phyloP scores from a whole-genome alignment of 2,797 vertebrate species.

The Calcarius lapponicus region DNA sequence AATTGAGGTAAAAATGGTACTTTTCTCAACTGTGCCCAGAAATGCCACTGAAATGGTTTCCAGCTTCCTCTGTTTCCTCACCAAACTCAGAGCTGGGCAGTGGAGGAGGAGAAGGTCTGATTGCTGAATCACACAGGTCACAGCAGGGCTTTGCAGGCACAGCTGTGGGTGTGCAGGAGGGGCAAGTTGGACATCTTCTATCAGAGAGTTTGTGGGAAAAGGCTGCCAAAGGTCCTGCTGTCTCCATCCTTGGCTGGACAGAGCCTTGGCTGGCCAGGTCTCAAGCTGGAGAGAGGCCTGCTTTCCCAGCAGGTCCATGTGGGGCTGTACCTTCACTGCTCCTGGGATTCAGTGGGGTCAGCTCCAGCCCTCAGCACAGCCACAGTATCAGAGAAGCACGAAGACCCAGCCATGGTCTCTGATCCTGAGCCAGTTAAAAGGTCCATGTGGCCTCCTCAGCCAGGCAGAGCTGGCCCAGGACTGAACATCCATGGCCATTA shows the following conservation, averaged over 20 bases:
- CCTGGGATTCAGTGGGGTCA: background rate
- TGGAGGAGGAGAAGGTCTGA: background rate
- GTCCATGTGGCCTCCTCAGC: background rate
- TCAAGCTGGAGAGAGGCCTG: background rate
- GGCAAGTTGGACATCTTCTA: background rate
- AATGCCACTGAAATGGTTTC: background rate
- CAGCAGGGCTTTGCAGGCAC: background rate
- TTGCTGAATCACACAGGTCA: background rate
- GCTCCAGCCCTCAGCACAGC: background rate
- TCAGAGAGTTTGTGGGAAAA: background rate
- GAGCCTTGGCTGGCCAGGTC: background rate
- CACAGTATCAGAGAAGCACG: fast-evolving
- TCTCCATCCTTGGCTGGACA: background rate
- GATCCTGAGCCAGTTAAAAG: background rate
- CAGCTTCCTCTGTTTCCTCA: background rate
- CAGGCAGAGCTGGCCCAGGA: background rate
- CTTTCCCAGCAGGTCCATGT: background rate
- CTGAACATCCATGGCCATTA: fast-evolving
- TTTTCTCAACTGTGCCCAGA: background rate
- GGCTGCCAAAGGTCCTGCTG: background rate
- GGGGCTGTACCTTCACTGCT: background rate
- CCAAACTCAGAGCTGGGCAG: fast-evolving
- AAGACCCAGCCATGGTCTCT: fast-evolving
- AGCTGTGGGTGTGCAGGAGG: background rate
- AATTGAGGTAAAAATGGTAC: background rate